These are phyloP conservation scores for Pagrus major DNA, from an alignment of 2,113 vertebrate genomes.

Conservation along the genomic window DNA sequence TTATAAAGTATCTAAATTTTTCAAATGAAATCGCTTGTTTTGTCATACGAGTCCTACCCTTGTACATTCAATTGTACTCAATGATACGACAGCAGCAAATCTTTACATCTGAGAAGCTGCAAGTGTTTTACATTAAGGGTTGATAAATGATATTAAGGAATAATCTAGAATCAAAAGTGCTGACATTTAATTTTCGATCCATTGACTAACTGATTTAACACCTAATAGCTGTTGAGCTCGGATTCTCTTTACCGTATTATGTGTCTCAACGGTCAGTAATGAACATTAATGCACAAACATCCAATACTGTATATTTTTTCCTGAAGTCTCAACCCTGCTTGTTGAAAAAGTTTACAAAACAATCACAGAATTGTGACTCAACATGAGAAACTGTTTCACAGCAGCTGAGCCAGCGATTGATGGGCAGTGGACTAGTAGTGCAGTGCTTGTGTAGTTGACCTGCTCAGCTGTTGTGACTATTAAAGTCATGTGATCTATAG, in stretches of 20 bases:
- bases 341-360: conserved; percentile 45
- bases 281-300: background rate
- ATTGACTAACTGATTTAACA: background rate
- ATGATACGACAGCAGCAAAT: background rate
- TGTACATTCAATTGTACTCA: background rate
- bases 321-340: conserved; percentile 9
- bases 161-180: background rate
- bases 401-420: conserved; percentile 36
- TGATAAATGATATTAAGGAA: background rate
- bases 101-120: background rate
- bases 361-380: conserved; percentile 16
- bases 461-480: conserved; percentile 34
- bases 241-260: background rate
- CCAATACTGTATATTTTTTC: conserved; percentile 2
- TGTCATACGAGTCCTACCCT: background rate
- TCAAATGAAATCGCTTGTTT: background rate
- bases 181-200: background rate
- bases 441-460: conserved; percentile 18
- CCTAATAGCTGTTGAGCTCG: background rate
- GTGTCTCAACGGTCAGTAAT: background rate
- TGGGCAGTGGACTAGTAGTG: conserved; percentile 33
- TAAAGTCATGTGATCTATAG: conserved; percentile 35
- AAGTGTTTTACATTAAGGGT: background rate
- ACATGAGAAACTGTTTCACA: conserved; percentile 21
- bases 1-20: background rate